Evolutionary conservation across 2,888 invertebrate species (phyloP).

Genomic region (Microplitis manilae): DNA sequence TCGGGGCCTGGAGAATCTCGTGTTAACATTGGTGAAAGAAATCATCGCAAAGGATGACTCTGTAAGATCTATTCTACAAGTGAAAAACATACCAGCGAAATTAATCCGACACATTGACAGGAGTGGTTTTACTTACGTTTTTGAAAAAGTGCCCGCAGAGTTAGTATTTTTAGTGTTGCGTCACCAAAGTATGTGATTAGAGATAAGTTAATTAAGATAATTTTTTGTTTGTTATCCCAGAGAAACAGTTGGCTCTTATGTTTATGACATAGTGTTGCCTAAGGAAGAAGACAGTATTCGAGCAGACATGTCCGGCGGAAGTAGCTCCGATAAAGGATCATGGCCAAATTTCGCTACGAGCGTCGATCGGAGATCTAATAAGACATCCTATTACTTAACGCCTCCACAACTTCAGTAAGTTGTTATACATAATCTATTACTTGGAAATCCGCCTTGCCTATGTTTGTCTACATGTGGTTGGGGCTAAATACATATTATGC

Average conservation of each 20-base stretch:
- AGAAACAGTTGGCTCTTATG: not conserved
- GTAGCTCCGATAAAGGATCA: not conserved
- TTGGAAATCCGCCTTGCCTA: not conserved
- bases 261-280: not conserved
- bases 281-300: not conserved
- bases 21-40: too few species aligned
- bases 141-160: too few species aligned
- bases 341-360: not conserved
- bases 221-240: not conserved
- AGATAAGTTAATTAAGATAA: too few species aligned
- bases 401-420: not conserved
- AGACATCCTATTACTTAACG: not conserved
- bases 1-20: too few species aligned
- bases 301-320: not conserved
- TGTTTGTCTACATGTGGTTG: not conserved
- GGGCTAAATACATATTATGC: too few species aligned
- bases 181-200: too few species aligned
- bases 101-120: too few species aligned
- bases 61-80: too few species aligned
- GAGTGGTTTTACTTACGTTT: too few species aligned
- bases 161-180: too few species aligned
- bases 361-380: not conserved
- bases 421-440: not conserved
- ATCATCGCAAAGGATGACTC: too few species aligned
- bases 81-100: too few species aligned